Evolutionary conservation across 2,113 vertebrate species (phyloP), one percentile per base, ranked within the genome.

Genomic region (Desmodus rotundus): DNA sequence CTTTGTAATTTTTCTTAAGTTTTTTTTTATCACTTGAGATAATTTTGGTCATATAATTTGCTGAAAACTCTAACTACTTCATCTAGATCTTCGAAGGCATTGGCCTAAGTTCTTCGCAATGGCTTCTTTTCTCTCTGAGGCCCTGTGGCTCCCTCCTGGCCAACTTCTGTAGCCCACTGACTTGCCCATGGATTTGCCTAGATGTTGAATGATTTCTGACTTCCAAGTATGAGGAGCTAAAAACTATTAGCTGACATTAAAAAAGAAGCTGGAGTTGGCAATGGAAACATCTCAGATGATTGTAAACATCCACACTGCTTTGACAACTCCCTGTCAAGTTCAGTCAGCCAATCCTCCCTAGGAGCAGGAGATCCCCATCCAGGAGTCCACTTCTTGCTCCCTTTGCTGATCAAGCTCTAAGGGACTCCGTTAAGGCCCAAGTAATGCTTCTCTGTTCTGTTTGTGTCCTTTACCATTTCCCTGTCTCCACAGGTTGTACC

Each of bases 241-340:
- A 14, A 63, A 73, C 47, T 1, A 4, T 63, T 19, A 58, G 26
- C n/a, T 56, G n/a, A 8, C 24, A 5, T 41, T 50, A 4, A 12
- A 68, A 28, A 63, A 72, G 36, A 28, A 43, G 54, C 45, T n/a
- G 33, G 14, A 54, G 36, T 4, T 54, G 43, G 15, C 33, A 24
- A 5, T 9, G 12, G 41, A 14, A 26, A 16, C 0, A 0, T 50
- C 47, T 82, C 61, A 10, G 47, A 9, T 3, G 14, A 33, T 43
- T 54, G 26, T 38, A 73, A 15, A 72, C 0, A 1, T 31, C 7
- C 22, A 38, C 1, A 0, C 5, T 76, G 1, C 28, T 56, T 36
- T 20, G 43, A 41, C 28, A 15, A 17, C 8, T 56, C 38, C 17
- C n/a, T 2, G 0, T 3, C 31, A 2, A 38, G 19, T 24, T 11